These are phyloP conservation scores for Halcyon chelicuti DNA, from an alignment of 2,797 vertebrate species.

Conservation along the genomic window DNA sequence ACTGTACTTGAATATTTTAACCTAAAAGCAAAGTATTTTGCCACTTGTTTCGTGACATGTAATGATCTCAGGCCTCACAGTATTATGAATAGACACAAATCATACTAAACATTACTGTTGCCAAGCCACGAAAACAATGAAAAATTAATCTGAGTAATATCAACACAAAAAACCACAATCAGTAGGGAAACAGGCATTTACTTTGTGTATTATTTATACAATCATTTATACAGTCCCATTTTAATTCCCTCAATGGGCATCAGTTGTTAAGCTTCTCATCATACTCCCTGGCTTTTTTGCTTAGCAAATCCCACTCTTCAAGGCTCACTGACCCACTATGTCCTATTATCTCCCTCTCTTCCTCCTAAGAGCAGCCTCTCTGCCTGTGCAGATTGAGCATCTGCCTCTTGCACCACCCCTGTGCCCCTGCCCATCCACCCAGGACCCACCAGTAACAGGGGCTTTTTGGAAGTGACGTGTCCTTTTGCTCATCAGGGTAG, in stretches of 20 bases:
- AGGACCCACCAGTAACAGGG: background rate
- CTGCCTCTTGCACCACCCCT: rapidly evolving
- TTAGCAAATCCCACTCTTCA: background rate
- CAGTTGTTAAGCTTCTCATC: background rate
- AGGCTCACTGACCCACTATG: background rate
- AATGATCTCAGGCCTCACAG: background rate
- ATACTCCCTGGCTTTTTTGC: background rate
- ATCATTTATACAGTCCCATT: background rate
- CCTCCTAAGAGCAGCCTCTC: background rate
- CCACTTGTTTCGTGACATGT: background rate
- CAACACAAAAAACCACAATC: background rate
- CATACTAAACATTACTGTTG: background rate
- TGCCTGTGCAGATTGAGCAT: background rate
- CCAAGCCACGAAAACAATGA: background rate
- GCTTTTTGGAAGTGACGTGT: background rate
- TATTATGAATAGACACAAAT: background rate
- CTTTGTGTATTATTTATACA: background rate
- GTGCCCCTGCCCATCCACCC: background rate
- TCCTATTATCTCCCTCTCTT: background rate
- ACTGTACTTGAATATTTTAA: background rate
- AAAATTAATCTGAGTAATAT: background rate
- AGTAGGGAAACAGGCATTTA: background rate
- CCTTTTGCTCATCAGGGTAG: background rate
- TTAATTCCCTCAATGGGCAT: background rate
- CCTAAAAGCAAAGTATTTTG: background rate